A percentile compares a stretch with the other conserved stretches of the same genome.
These are phyloP conservation scores for Brachypalpus laphriformis DNA, from an alignment of 2,888 invertebrate species.

Conservation along the genomic window DNA sequence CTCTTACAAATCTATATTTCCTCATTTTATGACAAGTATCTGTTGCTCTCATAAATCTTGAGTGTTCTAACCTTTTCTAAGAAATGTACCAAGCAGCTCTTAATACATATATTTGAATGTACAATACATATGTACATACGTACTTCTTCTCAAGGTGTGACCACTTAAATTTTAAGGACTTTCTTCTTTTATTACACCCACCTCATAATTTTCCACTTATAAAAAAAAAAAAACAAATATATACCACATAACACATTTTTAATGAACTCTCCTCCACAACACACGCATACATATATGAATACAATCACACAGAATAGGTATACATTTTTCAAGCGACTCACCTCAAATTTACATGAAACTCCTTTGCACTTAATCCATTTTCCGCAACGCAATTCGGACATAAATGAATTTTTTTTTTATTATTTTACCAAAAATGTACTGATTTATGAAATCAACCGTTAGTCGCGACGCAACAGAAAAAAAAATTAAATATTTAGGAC, in stretches of 20 bases:
- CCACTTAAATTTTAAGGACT: background rate
- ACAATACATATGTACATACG: background rate
- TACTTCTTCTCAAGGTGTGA: background rate
- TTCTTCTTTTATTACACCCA: background rate
- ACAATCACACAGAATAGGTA: conserved; percentile 9
- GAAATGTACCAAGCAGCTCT: background rate
- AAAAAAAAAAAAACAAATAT: background rate
- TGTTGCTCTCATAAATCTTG: background rate
- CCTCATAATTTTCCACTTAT: background rate
- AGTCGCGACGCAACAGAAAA: conserved; percentile 48
- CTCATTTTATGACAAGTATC: background rate
- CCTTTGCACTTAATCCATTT: conserved; percentile 73
- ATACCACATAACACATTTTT: background rate
- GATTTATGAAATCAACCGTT: conserved; percentile 21
- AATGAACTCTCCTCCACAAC: background rate
- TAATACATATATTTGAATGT: too few species aligned
- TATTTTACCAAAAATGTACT: background rate
- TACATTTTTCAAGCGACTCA: conserved; percentile 45
- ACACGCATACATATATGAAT: conserved; percentile 10
- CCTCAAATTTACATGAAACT: conserved; percentile 71
- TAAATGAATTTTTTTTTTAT: conserved; percentile 67
- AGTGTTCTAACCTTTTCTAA: too few species aligned
- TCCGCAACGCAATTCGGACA: conserved; percentile 72
- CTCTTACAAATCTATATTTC: background rate
- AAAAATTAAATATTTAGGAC: conserved; percentile 5